Base-by-base conservation (phyloP, 2,888 invertebrate species). In the Lochmaea capreae region DNA sequence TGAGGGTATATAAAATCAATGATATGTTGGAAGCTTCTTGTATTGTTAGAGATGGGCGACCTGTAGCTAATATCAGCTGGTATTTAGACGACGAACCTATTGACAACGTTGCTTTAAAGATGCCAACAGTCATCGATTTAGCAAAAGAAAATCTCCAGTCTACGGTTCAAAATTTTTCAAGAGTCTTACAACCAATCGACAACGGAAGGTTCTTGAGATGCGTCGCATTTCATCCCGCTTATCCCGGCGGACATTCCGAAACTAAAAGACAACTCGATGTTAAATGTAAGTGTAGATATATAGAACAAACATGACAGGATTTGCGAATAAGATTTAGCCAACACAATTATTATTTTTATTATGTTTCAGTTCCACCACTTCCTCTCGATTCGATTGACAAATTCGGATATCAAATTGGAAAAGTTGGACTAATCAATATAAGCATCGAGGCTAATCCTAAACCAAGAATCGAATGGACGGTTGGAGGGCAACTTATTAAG, bases 41-140 rank as follows among this genome's bases (percentile, higher is more conserved):
- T 85, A 86, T 90, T 54, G 93, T 93, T 0, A 88, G 90, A 66
- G 90, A 91, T 75, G 94, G 94, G 5, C 88, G 94, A 81, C 95
- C 95, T 0, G 91, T 92, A 0, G 94, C 95, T 0, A 94, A 92
- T 81, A 91, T 95, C 78, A 89, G 90, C n/a, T 93, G 95, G 91
- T 92, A 88, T 81, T 85, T 84, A 92, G 93, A 92, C 80, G 90
- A 92, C 59, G 90, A 91, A 74, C 90, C 89, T 0, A 88, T 94
- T 33, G 87, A 89, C 2, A 88, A 79, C 0, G 74, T 68, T 65
- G 83, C 89, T 9, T 85, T 91, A 0, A 89, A 90, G 79, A 88
- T 89, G 81, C 89, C 91, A 0, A 88, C 89, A 26, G 83, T 90
- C 18, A 87, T 89, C 8, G 86, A 88, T 8, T 88, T 89, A 16